These are phyloP conservation scores for Rhynchophorus ferrugineus DNA, from an alignment of 1,140 invertebrate genomes.

Conservation along the genomic window DNA sequence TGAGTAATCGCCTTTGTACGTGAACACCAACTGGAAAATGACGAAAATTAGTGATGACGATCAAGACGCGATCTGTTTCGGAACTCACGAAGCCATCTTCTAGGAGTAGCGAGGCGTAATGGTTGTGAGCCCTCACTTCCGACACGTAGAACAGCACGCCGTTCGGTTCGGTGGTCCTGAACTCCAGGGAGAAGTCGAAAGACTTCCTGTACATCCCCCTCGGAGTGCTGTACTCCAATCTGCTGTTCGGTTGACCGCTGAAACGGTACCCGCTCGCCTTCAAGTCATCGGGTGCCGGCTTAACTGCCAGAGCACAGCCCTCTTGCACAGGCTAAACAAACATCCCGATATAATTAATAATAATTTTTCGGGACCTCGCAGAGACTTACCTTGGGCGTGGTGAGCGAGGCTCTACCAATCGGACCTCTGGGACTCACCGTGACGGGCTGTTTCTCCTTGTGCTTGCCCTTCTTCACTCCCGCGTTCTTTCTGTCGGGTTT, in stretches of 20 bases:
- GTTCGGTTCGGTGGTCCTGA: slow-evolving; percentile 69
- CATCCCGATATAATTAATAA: neutral
- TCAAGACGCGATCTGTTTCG: neutral
- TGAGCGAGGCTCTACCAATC: slow-evolving; percentile 9
- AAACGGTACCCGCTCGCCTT: slow-evolving; percentile 23
- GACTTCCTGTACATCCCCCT: slow-evolving; percentile 55
- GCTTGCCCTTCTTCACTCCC: neutral
- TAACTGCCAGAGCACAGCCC: slow-evolving; percentile 26
- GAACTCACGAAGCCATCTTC: slow-evolving; percentile 63
- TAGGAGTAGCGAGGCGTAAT: slow-evolving; percentile 78
- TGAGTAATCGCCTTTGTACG: slow-evolving; percentile 57
- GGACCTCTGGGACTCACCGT: neutral
- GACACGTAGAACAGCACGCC: slow-evolving; percentile 80
- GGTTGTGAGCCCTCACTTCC: slow-evolving; percentile 51
- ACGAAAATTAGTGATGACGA: neutral
- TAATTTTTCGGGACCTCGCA: neutral
- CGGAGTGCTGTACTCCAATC: slow-evolving; percentile 60
- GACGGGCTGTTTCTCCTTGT: neutral
- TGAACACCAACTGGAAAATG: slow-evolving; percentile 52
- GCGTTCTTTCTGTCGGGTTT: no score
- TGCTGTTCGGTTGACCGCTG: slow-evolving; percentile 50
- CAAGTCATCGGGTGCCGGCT: slow-evolving; percentile 19
- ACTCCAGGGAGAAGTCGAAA: slow-evolving; percentile 70
- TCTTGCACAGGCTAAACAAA: slow-evolving; percentile 9
- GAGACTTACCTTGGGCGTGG: slow-evolving; percentile 22